phyloP scores from a whole-genome alignment of 2,113 vertebrate genomes.

The Corydoras maculifer region DNA sequence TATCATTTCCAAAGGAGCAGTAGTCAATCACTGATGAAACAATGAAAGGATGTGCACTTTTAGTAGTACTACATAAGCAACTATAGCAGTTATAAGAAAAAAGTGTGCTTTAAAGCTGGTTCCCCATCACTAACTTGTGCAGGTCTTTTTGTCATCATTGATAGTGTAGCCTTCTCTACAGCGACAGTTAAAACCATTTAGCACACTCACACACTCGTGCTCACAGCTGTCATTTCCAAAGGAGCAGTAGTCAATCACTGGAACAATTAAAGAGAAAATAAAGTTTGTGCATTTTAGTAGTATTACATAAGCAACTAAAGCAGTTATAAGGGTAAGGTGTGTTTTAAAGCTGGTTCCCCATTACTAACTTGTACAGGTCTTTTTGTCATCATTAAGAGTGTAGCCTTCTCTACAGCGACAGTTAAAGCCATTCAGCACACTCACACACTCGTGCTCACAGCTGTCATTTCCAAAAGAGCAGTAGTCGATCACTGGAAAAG shows the following conservation, averaged over 20 bases:
- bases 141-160: slow-evolving; percentile 74
- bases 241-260: slow-evolving; percentile 73
- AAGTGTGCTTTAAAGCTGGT: background rate
- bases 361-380: slow-evolving; percentile 73
- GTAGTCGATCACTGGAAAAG: slow-evolving; percentile 65
- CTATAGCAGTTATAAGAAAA: slow-evolving; percentile 1
- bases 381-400: slow-evolving; percentile 74
- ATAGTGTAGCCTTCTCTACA: slow-evolving; percentile 74
- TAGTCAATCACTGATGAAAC: slow-evolving; percentile 53
- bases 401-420: slow-evolving; percentile 73
- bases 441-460: slow-evolving; percentile 79
- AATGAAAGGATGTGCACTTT: background rate
- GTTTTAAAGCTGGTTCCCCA: background rate
- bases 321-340: background rate
- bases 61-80: slow-evolving; percentile 24
- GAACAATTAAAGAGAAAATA: background rate
- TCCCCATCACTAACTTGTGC: slow-evolving; percentile 65
- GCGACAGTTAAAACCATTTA: slow-evolving; percentile 67
- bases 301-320: background rate
- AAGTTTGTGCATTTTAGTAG: background rate
- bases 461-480: slow-evolving; percentile 72
- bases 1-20: slow-evolving; percentile 73
- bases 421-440: slow-evolving; percentile 63
- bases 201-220: slow-evolving; percentile 72
- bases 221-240: slow-evolving; percentile 76